These are phyloP conservation scores for Noctuana brunneofusca DNA, from an alignment of 2,888 invertebrate genomes.

Conservation along the genomic window DNA sequence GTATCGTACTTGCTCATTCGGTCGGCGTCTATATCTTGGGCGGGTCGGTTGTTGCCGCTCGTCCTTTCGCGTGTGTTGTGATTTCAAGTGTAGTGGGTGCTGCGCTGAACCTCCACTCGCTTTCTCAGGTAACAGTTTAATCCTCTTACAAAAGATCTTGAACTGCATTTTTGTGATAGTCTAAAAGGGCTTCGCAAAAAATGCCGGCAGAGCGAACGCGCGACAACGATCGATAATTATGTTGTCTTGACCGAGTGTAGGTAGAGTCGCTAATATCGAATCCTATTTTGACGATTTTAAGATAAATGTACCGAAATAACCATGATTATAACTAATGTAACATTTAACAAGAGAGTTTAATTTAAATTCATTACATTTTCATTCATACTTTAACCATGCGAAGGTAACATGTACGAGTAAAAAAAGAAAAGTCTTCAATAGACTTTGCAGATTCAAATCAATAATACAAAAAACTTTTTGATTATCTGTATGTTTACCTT, in stretches of 20 bases:
- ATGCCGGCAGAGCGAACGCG: slow-evolving; percentile 61
- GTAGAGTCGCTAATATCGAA: slow-evolving; percentile 48
- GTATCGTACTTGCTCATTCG: slow-evolving; percentile 56
- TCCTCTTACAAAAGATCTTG: slow-evolving; percentile 37
- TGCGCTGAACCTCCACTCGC: slow-evolving; percentile 56
- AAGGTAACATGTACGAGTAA: not conserved
- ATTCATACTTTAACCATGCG: slow-evolving; percentile 19
- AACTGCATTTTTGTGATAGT: slow-evolving; percentile 57
- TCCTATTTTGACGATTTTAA: slow-evolving; percentile 7
- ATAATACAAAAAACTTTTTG: slow-evolving; percentile 7
- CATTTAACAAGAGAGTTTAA: not conserved
- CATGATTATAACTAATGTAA: not conserved
- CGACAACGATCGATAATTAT: slow-evolving; percentile 77
- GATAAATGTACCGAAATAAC: slow-evolving; percentile 5
- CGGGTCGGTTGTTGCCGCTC: slow-evolving; percentile 73
- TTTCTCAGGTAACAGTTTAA: slow-evolving; percentile 62
- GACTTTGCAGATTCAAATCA: slow-evolving; percentile 28
- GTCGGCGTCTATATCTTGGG: slow-evolving; percentile 69
- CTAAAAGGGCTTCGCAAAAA: slow-evolving; percentile 48
- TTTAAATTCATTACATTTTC: slow-evolving; percentile 7
- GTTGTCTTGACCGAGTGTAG: slow-evolving; percentile 66
- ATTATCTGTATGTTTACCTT: slow-evolving; percentile 24
- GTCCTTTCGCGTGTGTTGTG: slow-evolving; percentile 75
- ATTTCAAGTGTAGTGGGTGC: slow-evolving; percentile 67
- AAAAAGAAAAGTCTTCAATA: slow-evolving; percentile 8